These are phyloP conservation scores for Cantharis flavilabris DNA, from an alignment of 2,888 invertebrate genomes.

Conservation along the genomic window DNA sequence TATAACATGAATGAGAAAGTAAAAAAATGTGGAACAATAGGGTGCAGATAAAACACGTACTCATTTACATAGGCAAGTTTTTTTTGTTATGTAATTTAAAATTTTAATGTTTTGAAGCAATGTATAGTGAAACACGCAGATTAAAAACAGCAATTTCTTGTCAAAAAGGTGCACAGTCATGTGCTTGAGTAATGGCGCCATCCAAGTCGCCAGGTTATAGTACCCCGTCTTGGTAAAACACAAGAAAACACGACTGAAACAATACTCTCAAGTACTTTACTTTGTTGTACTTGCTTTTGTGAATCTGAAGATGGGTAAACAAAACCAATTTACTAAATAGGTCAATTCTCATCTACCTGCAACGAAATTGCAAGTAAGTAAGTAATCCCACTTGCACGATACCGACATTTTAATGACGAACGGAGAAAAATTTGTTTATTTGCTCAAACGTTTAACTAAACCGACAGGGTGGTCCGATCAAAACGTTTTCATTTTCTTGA, in stretches of 20 bases:
- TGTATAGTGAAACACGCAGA: not conserved
- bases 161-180: conserved; percentile 29
- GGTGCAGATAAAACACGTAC: not conserved
- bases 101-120: not conserved
- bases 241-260: conserved; percentile 30
- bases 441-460: not conserved
- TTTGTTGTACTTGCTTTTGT: not conserved
- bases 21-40: not conserved
- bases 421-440: not conserved
- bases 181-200: conserved; percentile 37
- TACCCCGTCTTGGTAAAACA: conserved; percentile 31
- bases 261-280: conserved; percentile 15
- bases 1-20: not conserved
- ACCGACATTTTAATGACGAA: not conserved
- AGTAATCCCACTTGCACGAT: not conserved
- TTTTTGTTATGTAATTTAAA: not conserved
- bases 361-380: not conserved
- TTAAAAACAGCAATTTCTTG: conserved; percentile 4
- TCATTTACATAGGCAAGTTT: not conserved
- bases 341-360: conserved; percentile 3
- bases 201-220: conserved; percentile 25
- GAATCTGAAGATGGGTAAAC: not conserved
- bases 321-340: not conserved
- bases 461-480: not conserved
- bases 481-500: not conserved